phyloP scores from a whole-genome alignment of 2,888 invertebrate species.

The Heteropelma amictum region DNA sequence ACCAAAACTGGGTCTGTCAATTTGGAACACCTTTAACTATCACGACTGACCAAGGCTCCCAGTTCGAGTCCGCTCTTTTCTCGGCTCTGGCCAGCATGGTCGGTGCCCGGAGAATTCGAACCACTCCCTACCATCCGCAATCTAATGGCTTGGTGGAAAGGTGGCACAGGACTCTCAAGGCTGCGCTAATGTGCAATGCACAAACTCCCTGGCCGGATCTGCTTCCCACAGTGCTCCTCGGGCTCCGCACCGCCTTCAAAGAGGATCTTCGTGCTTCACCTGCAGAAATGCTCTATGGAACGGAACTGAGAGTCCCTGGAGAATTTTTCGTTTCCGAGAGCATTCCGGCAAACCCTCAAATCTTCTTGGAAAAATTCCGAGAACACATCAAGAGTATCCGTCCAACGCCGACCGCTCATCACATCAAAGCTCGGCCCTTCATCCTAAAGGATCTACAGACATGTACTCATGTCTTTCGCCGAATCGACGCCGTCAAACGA shows the following conservation, averaged over 20 bases:
- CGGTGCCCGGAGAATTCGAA: too few relatives aligned
- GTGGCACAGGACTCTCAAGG: constrained; percentile 46
- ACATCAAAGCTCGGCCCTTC: not conserved
- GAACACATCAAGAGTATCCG: not conserved
- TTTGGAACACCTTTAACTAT: constrained; percentile 65
- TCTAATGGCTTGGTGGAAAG: constrained; percentile 63
- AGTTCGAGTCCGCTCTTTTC: constrained; percentile 62
- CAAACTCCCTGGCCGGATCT: constrained; percentile 7
- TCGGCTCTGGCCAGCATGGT: constrained; percentile 46
- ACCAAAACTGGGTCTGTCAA: constrained; percentile 62
- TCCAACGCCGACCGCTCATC: not conserved
- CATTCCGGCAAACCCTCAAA: not conserved
- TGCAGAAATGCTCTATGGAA: constrained; percentile 59
- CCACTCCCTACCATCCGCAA: too few relatives aligned
- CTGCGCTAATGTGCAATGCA: constrained; percentile 55
- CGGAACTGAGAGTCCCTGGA: constrained; percentile 17
- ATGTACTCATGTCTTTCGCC: not conserved
- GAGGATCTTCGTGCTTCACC: constrained; percentile 44
- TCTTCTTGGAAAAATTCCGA: not conserved
- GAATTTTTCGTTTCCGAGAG: constrained; percentile 16
- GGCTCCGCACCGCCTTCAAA: not conserved
- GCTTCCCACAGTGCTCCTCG: constrained; percentile 15
- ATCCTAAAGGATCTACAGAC: not conserved
- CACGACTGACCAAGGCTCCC: constrained; percentile 66
- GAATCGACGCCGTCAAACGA: not conserved